Conservation (phyloP, 53 echinoderm and acorn worm species). For the Paelopatides confundens region DNA sequence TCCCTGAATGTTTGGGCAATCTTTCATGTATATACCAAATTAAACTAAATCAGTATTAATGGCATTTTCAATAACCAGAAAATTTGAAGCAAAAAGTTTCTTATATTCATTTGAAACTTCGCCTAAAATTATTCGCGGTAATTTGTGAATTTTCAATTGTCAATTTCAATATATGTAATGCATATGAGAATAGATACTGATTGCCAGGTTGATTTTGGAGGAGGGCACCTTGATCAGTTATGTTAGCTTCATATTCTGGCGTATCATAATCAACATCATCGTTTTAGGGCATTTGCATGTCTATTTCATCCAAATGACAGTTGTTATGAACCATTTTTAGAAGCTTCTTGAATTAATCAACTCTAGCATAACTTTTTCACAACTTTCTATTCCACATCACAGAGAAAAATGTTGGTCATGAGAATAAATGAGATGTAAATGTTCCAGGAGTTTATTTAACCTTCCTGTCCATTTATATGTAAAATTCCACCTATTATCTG, state of each 20-base stretch:
- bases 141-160: slow-evolving; percentile 4
- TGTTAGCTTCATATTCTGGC: slow-evolving; percentile 1
- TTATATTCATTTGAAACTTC: background rate
- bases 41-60: background rate
- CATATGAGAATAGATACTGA: slow-evolving; percentile 4
- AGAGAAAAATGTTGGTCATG: slow-evolving; percentile 22
- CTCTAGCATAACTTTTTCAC: slow-evolving; percentile 3
- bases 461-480: background rate
- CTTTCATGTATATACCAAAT: background rate
- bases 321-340: background rate
- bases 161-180: slow-evolving; percentile 7
- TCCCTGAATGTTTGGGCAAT: slow-evolving; percentile 9
- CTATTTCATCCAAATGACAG: background rate
- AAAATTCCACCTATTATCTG: slow-evolving; percentile 25
- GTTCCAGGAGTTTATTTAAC: slow-evolving; percentile 23
- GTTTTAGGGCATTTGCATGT: background rate
- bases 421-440: slow-evolving; percentile 19
- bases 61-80: slow-evolving; percentile 7
- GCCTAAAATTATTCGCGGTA: slow-evolving; percentile 4
- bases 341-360: slow-evolving; percentile 22
- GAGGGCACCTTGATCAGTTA: background rate
- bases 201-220: background rate
- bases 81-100: background rate
- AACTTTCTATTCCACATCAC: slow-evolving; percentile 12
- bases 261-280: background rate